Conservation (phyloP, 2,888 invertebrate genomes). For the Spilarctia lutea region DNA sequence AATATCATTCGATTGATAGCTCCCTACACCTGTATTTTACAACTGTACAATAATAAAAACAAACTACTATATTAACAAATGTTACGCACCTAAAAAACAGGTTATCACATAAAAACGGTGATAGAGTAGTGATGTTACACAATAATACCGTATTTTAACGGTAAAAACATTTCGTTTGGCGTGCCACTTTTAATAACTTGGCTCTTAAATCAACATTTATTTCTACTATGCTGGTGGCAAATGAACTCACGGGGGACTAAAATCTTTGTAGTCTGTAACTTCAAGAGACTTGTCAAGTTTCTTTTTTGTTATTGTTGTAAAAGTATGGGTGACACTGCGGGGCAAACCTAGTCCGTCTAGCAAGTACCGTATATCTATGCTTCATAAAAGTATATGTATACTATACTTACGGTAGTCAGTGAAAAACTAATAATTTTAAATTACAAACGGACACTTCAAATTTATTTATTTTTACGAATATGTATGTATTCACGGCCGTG, state of each 20-base stretch:
- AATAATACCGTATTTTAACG: slow-evolving; percentile 49
- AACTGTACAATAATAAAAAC: background rate
- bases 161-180: slow-evolving; percentile 22
- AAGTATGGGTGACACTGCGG: no score
- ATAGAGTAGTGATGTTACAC: slow-evolving; percentile 29
- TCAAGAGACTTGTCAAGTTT: background rate
- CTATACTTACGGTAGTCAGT: no score
- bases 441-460: no score
- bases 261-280: background rate
- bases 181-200: slow-evolving; percentile 36
- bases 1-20: no score
- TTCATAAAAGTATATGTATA: no score
- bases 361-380: no score
- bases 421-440: no score
- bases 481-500: no score
- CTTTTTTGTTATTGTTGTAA: background rate
- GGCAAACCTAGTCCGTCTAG: no score
- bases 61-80: slow-evolving; percentile 9
- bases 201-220: slow-evolving; percentile 13
- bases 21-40: background rate
- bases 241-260: background rate
- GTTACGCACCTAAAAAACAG: slow-evolving; percentile 15
- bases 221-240: background rate
- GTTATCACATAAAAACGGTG: slow-evolving; percentile 31
- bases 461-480: no score